A percentile compares a stretch with the other conserved stretches of the same genome.
Evolutionary conservation across 2,888 invertebrate genomes (phyloP).

Genomic region (Drosophila maculinotata): DNA sequence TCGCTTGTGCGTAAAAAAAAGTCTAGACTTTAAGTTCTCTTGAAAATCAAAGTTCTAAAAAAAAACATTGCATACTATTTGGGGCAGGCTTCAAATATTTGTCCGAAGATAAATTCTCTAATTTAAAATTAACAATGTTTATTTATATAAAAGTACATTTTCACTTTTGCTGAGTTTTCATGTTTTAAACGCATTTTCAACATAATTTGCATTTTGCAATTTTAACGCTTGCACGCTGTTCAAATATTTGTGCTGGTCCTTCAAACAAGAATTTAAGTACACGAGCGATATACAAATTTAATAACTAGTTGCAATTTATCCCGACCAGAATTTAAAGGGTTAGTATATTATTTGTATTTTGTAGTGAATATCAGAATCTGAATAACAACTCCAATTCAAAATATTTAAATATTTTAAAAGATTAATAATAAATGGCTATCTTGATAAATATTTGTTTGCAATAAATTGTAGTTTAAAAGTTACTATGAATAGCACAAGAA

Average conservation of each 20-base stretch:
- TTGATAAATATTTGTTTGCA: not conserved
- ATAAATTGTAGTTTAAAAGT: not conserved
- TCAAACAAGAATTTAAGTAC: not conserved
- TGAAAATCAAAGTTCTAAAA: not conserved
- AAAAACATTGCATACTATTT: constrained; percentile 1
- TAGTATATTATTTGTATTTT: no score
- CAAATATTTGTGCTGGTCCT: constrained; percentile 2
- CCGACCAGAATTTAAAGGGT: no score
- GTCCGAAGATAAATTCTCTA: not conserved
- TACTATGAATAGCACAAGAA: not conserved
- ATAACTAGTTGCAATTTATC: no score
- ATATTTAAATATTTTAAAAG: not conserved
- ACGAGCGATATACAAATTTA: not conserved
- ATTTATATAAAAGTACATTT: not conserved
- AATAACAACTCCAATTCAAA: no score
- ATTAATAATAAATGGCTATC: no score
- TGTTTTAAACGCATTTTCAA: not conserved
- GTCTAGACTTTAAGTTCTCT: constrained; percentile 29
- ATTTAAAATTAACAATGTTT: not conserved
- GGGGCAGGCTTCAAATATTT: not conserved
- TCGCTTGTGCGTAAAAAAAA: constrained; percentile 6
- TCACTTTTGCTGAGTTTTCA: not conserved
- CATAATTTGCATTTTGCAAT: not conserved
- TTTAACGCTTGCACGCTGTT: not conserved
- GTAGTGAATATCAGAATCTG: not conserved